Evolutionary conservation across 2,113 vertebrate species (phyloP).

Genomic region (Brachyistius frenatus): DNA sequence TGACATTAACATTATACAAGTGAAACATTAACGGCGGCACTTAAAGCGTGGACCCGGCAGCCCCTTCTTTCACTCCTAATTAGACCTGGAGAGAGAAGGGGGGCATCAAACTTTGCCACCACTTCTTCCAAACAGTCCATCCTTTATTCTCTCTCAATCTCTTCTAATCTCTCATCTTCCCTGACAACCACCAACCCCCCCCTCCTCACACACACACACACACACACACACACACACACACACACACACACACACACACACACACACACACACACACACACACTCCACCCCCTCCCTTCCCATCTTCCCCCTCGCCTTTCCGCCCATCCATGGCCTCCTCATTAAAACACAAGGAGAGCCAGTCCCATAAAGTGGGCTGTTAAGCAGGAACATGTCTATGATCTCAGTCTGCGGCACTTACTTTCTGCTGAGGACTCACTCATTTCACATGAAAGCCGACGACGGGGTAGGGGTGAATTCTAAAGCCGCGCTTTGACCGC

Average conservation of each 20-base stretch:
- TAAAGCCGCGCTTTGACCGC: conserved; percentile 59
- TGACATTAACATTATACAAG: conserved; percentile 8
- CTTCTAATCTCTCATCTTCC: conserved; percentile 54
- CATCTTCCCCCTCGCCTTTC: conserved; percentile 18
- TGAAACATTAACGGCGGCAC: conserved; percentile 50
- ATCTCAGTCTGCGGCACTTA: conserved; percentile 57
- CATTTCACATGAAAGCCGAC: conserved; percentile 40
- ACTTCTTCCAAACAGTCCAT: conserved; percentile 39
- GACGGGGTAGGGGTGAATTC: not conserved
- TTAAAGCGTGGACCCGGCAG: conserved; percentile 36
- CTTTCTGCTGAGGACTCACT: conserved; percentile 41
- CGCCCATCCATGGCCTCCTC: conserved; percentile 59
- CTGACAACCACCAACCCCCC: conserved; percentile 14
- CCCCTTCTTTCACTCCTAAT: conserved; percentile 62
- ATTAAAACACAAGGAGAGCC: conserved; percentile 73
- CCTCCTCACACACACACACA: too few relatives aligned
- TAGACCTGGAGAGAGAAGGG: conserved; percentile 59
- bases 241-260: too few relatives aligned
- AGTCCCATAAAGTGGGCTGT: conserved; percentile 62
- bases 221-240: too few relatives aligned
- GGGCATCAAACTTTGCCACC: conserved; percentile 43
- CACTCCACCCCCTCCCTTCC: not conserved
- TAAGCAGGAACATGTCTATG: conserved; percentile 67
- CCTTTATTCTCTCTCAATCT: conserved; percentile 39
- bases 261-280: too few relatives aligned